Evolutionary conservation across 2,888 invertebrate species (phyloP).

Genomic region (Mactromeris polynyma): DNA sequence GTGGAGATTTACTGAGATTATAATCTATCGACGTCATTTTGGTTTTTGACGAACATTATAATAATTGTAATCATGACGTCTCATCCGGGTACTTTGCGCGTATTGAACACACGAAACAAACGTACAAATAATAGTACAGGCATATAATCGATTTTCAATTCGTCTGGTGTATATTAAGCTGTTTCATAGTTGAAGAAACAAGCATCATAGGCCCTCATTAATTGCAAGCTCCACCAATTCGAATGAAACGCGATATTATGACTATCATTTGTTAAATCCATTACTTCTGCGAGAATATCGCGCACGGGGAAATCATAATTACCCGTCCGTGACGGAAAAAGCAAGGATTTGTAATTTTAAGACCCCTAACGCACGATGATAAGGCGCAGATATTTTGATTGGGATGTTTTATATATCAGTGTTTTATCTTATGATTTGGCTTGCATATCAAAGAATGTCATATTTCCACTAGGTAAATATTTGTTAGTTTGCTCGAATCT

Average conservation of each 20-base stretch:
- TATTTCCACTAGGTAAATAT: slow-evolving; percentile 35
- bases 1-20: too few species aligned
- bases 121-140: neutral
- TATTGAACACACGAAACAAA: neutral
- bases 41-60: too few species aligned
- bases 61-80: neutral
- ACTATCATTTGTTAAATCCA: slow-evolving; percentile 57
- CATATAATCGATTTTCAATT: slow-evolving; percentile 27
- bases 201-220: slow-evolving; percentile 50
- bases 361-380: slow-evolving; percentile 58
- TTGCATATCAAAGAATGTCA: slow-evolving; percentile 64
- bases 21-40: too few species aligned
- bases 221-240: slow-evolving; percentile 58
- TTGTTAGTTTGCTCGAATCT: slow-evolving; percentile 26
- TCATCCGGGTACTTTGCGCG: neutral
- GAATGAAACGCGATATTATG: slow-evolving; percentile 57
- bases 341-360: slow-evolving; percentile 61
- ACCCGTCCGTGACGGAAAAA: slow-evolving; percentile 57
- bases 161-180: slow-evolving; percentile 21
- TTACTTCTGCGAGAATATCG: slow-evolving; percentile 45
- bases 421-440: slow-evolving; percentile 63
- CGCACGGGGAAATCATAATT: slow-evolving; percentile 60
- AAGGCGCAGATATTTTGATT: slow-evolving; percentile 57
- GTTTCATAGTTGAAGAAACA: slow-evolving; percentile 54
- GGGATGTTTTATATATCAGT: slow-evolving; percentile 63